Evolutionary conservation across 2,797 vertebrate species (phyloP).

Genomic region (Melanotaenia boesemani): DNA sequence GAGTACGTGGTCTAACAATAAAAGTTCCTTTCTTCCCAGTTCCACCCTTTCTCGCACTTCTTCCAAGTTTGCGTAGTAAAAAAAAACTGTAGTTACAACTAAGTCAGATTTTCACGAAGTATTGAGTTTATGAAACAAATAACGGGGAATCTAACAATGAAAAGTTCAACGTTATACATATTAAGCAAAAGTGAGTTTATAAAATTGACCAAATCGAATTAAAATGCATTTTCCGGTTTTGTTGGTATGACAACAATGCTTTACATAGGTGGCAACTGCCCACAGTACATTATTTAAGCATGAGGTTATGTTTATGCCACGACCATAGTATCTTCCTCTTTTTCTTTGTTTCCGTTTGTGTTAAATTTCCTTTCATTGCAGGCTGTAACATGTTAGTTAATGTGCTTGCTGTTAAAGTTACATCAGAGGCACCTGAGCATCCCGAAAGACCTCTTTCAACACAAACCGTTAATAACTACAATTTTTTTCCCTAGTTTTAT

Average conservation of each 20-base stretch:
- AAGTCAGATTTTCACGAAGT: neutral
- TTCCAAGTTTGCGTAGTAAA: constrained; percentile 43
- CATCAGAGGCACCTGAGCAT: constrained; percentile 1
- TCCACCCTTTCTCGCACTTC: constrained; percentile 61
- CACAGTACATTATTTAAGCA: neutral
- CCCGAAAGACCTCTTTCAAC: neutral
- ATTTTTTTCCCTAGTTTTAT: no score
- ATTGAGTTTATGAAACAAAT: neutral
- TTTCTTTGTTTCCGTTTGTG: neutral
- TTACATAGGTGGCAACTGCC: constrained; percentile 31
- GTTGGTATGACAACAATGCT: constrained; percentile 51
- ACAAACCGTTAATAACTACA: neutral
- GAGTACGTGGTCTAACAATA: constrained; percentile 54
- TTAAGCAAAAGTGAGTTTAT: neutral
- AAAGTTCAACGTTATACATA: accelerated
- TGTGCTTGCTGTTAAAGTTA: neutral
- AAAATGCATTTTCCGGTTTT: neutral
- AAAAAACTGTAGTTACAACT: neutral
- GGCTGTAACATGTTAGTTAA: constrained; percentile 7
- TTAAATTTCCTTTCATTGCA: neutral
- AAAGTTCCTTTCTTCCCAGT: constrained; percentile 54
- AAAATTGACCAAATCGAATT: constrained; percentile 1
- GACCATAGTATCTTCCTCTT: constrained; percentile 30
- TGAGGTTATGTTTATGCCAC: neutral
- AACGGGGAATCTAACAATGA: neutral